Evolutionary conservation across 2,797 vertebrate species (phyloP).

Genomic region (Acrossocheilus wenchowensis): DNA sequence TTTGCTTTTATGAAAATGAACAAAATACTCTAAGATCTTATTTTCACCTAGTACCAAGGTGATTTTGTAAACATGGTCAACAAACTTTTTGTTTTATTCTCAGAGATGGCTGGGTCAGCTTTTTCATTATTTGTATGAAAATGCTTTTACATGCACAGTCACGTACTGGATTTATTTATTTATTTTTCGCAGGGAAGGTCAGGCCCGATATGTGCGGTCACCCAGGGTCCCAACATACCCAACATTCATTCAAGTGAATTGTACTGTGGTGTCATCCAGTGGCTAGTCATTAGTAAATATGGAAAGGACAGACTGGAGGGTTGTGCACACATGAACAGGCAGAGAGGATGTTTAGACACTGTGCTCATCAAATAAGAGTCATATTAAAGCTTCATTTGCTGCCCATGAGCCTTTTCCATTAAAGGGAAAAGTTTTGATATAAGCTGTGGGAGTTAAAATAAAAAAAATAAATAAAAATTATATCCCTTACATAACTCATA

Average conservation of each 20-base stretch:
- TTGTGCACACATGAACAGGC: slow-evolving; percentile 34
- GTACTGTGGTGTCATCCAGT: slow-evolving; percentile 21
- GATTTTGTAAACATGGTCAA: slow-evolving; percentile 1
- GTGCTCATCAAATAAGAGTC: slow-evolving; percentile 60
- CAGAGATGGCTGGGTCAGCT: not conserved
- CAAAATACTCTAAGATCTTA: slow-evolving; percentile 7
- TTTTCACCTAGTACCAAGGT: not conserved
- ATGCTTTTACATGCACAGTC: slow-evolving; percentile 11
- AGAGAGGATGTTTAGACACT: slow-evolving; percentile 19
- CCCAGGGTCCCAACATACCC: not conserved
- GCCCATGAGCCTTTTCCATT: slow-evolving; percentile 56
- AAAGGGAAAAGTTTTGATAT: slow-evolving; percentile 46
- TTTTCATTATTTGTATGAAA: slow-evolving; percentile 3
- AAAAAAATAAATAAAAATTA: not conserved
- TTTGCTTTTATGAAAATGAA: slow-evolving; percentile 6
- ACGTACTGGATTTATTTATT: not conserved
- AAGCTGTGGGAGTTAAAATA: not conserved
- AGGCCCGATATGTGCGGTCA: not conserved
- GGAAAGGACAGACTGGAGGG: slow-evolving; percentile 45
- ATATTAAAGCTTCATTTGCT: slow-evolving; percentile 66
- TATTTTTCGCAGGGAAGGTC: slow-evolving; percentile 16
- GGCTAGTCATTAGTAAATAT: slow-evolving; percentile 32
- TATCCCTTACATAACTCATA: slow-evolving; percentile 12
- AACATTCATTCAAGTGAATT: slow-evolving; percentile 8
- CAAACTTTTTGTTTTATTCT: not conserved